Evolutionary conservation across 2,113 vertebrate species (phyloP).

Genomic region (Murina feae): DNA sequence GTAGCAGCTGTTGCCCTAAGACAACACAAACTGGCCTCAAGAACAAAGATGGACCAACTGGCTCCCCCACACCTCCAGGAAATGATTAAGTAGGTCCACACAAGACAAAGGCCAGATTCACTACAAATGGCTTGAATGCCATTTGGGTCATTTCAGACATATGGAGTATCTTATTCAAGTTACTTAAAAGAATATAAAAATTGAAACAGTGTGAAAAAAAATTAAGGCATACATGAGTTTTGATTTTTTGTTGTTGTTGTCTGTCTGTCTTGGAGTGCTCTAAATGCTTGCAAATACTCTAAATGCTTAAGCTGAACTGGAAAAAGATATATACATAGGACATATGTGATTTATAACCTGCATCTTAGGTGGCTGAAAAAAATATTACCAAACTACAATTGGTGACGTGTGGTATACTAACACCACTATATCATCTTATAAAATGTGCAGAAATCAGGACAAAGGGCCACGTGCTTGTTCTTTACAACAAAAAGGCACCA

Average conservation of each 20-base stretch:
- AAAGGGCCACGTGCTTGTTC: background rate
- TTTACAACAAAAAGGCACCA: background rate
- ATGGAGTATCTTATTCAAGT: background rate
- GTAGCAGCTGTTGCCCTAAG: conserved; percentile 19
- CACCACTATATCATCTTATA: background rate
- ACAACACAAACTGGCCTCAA: background rate
- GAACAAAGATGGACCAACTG: conserved; percentile 7
- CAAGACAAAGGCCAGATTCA: conserved; percentile 45
- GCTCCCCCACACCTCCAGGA: background rate
- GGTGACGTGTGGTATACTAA: background rate
- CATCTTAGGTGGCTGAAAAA: background rate
- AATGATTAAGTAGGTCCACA: conserved; percentile 13
- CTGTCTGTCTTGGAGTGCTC: background rate
- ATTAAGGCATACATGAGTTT: background rate
- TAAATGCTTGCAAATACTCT: background rate
- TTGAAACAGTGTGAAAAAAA: background rate
- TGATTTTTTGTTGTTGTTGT: background rate
- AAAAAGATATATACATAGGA: background rate
- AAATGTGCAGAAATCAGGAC: background rate
- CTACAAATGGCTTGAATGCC: background rate
- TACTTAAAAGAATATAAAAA: background rate
- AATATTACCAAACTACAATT: background rate
- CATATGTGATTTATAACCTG: background rate
- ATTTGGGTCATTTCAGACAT: conserved; percentile 35
- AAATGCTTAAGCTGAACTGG: background rate